Base-by-base conservation (phyloP, 2,113 vertebrate genomes). In the Oxyura jamaicensis region DNA sequence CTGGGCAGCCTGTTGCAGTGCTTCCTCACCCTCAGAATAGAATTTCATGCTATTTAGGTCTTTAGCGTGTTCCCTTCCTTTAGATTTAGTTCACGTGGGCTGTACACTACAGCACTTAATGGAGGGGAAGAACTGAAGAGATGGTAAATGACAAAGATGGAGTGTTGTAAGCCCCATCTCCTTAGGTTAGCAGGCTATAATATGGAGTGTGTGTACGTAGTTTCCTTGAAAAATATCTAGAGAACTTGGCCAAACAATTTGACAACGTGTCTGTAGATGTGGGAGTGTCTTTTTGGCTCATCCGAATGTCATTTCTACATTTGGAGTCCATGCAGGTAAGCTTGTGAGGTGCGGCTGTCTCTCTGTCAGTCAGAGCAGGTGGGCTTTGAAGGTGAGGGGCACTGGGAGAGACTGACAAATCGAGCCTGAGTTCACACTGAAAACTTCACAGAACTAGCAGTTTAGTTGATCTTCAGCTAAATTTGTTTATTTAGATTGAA, bases 311-410 rank as follows among this genome's bases (percentile, higher is more conserved):
- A 14, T 80, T 74, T 62, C 69, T 50, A n/a, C 11, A 71, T 88
- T 66, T n/a, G 12, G 28, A 58, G 16, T 50, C 36, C 33, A 60
- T 56, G 2, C 22, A 59, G 26, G 28, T 39, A 48, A 69, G 29
- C 29, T 53, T 58, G 2, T 29, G 62, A 21, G 35, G 3, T 46
- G 33, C 28, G 75, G 42, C 13, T 5, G 29, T 63, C 50, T 69
- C 58, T 42, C 36, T 6, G 7, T 36, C 7, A 21, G 42, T 62
- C 4, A 13, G 31, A n/a, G 46, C 68, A 76, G 25, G 16, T 52
- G 6, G 16, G 36, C 11, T 41, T 26, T 73, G 17, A 74, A 62
- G 41, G 28, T 5, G 18, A 41, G 0, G 0, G 17, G 17, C 10
- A 2, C 8, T 53, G 39, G 53, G 13, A 79, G n/a, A 72, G 55